Evolutionary conservation across 2,888 invertebrate genomes (phyloP).

Genomic region (Drosophila nr. medialis): DNA sequence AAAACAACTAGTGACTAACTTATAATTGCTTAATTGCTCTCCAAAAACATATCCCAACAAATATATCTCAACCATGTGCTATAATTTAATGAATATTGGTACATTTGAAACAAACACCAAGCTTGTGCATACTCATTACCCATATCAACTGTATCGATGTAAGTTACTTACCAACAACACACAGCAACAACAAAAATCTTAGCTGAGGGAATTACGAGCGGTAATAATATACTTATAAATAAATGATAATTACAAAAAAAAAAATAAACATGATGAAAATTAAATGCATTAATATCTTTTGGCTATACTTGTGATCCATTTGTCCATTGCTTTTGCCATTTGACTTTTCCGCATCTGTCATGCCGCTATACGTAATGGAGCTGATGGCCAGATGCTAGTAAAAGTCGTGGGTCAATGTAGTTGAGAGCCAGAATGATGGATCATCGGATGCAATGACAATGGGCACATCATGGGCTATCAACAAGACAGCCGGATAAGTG

Average conservation of each 20-base stretch:
- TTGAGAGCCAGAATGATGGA: constrained; percentile 91
- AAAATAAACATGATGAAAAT: background rate
- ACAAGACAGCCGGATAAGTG: constrained; percentile 90
- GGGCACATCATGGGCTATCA: constrained; percentile 89
- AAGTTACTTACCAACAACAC: constrained; percentile 47
- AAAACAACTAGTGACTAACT: background rate
- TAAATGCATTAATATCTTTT: background rate
- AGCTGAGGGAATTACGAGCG: constrained; percentile 50
- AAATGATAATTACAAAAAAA: constrained; percentile 18
- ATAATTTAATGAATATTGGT: constrained; percentile 25
- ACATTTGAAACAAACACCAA: constrained; percentile 30
- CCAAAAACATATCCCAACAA: constrained; percentile 54
- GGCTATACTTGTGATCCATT: constrained; percentile 84
- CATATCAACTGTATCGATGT: constrained; percentile 60
- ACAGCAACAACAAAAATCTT: constrained; percentile 27
- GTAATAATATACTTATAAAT: constrained; percentile 51
- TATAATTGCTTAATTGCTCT: constrained; percentile 24
- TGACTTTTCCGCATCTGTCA: constrained; percentile 85
- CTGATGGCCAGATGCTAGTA: constrained; percentile 91
- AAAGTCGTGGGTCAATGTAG: constrained; percentile 90
- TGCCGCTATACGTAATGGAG: constrained; percentile 89
- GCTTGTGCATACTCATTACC: constrained; percentile 63
- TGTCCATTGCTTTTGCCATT: constrained; percentile 86
- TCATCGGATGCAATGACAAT: constrained; percentile 92
- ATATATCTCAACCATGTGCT: constrained; percentile 36